Conservation (phyloP, 2,113 vertebrate species). For the Chamaetylas fuelleborni region DNA sequence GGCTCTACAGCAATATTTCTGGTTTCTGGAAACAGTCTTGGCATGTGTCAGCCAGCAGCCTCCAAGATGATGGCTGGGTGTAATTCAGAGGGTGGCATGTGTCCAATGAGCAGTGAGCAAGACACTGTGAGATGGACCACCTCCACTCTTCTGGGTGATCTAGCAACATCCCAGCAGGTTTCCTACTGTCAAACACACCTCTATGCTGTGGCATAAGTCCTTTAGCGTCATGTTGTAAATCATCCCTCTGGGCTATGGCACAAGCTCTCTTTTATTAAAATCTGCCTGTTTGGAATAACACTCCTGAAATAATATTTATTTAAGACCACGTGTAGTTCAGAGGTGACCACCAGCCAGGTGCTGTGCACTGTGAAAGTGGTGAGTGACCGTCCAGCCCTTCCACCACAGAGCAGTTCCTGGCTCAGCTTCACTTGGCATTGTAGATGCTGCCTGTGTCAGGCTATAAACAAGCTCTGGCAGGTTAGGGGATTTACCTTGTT, state of each 20-base stretch:
- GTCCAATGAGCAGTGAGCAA: neutral
- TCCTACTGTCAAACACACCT: neutral
- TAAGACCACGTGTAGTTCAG: accelerated
- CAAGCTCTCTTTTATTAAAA: neutral
- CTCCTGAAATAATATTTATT: neutral
- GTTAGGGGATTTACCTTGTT: neutral
- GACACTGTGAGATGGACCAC: neutral
- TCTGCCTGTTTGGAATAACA: neutral
- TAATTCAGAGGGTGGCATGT: neutral
- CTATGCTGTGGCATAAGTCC: neutral
- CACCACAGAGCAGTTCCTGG: neutral
- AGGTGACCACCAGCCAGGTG: neutral
- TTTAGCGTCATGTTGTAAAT: neutral
- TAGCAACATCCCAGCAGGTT: neutral
- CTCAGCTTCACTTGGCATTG: neutral
- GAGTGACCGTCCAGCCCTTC: neutral
- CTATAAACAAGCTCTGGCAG: neutral
- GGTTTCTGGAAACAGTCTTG: neutral
- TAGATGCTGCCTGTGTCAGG: neutral
- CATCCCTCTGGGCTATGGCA: neutral
- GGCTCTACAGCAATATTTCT: neutral
- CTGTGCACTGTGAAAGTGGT: neutral
- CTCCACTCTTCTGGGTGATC: neutral
- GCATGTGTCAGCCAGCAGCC: neutral
- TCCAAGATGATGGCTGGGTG: neutral